Conservation (phyloP, 2,797 vertebrate genomes). For the Pachyuromys duprasi region DNA sequence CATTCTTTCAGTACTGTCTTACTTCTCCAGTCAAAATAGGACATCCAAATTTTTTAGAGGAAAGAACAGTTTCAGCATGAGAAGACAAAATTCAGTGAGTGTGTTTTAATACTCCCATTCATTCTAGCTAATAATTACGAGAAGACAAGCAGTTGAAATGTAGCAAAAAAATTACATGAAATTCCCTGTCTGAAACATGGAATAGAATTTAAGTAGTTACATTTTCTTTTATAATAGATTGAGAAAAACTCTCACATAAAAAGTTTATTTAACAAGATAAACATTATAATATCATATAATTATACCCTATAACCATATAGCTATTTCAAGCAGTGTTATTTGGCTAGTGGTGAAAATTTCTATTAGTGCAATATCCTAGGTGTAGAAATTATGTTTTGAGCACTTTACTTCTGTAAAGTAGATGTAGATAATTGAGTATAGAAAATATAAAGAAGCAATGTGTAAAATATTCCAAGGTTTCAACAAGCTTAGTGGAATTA, state of each 20-base stretch:
- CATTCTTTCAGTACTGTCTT: conserved; percentile 16
- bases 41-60: neutral
- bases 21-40: conserved; percentile 45
- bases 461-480: neutral
- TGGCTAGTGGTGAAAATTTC: neutral
- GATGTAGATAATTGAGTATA: neutral
- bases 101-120: conserved; percentile 40
- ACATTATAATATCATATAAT: neutral
- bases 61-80: conserved; percentile 15
- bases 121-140: conserved; percentile 15
- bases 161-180: conserved; percentile 31
- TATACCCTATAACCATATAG: neutral
- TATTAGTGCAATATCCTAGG: neutral
- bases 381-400: neutral
- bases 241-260: neutral
- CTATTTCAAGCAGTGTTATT: neutral
- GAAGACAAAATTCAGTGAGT: neutral
- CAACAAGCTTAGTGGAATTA: neutral
- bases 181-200: neutral
- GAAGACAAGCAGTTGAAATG: neutral
- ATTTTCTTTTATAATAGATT: neutral
- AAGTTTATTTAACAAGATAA: neutral
- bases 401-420: neutral
- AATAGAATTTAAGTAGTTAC: neutral
- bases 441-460: neutral